Evolutionary conservation across 2,797 vertebrate genomes (phyloP), one percentile per base, ranked within the genome.

Genomic region (Acestrorhynchus altus): DNA sequence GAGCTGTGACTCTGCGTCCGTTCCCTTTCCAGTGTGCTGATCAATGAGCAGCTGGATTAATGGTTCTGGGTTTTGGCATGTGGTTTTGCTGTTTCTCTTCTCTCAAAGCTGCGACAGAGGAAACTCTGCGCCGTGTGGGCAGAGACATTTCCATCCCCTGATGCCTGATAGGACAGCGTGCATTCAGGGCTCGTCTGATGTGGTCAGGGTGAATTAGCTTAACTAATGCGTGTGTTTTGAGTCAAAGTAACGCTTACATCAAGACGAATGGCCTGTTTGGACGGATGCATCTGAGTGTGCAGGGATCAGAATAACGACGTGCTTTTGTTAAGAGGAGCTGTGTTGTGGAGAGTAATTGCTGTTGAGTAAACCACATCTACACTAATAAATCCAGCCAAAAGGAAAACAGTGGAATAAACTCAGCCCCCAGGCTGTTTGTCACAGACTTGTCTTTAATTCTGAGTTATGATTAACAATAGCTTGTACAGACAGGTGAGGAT

Each of bases 1-100:
- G 81, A 87, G 87, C 88, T 89, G 88, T 85, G 85, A 86, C 81
- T 82, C 66, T 40, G 64, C 56, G 76, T 81, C 84, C 42, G 61
- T 80, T 84, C 83, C 77, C 74, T 56, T 82, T 83, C 82, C 83
- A 69, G 26, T 76, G 57, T 73, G 47, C 51, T 66, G 83, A 80
- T 89, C 88, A 84, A 83, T 81, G 84, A 79, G 74, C 59, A 68
- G 72, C 65, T 40, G 28, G 72, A 72, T 84, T 72, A 76, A 76
- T 79, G 77, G 81, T 75, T 76, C 72, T 79, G 74, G 80, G 81
- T 56, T 20, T 76, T 77, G 67, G 52, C 65, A 66, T 77, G 70
- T 71, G 70, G 16, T 18, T 57, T 4, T 74, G 79, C 63, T 76
- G 69, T 40, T 40, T 59, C 66, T 68, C 16, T 24, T 11, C 35